Evolutionary conservation across 1,140 invertebrate species (phyloP), one percentile per base, ranked within the genome.

Genomic region (Mactra quadrangularis): DNA sequence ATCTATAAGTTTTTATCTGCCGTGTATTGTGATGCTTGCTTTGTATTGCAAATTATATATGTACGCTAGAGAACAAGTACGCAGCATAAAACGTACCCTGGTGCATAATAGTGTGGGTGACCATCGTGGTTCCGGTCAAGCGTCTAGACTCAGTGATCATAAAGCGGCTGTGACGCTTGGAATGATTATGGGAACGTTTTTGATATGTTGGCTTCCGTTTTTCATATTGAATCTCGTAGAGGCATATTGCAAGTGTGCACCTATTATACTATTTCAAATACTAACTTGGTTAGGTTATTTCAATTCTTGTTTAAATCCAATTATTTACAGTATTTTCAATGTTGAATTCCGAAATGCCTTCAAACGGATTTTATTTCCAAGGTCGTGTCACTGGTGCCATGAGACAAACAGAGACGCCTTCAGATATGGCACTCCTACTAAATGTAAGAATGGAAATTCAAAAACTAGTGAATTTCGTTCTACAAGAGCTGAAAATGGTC

Each of bases 231-330:
- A 99, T 93, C 94, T 94, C 64, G 87, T 98, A 86, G 97, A 97
- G 11, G 98, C 97, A 13, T 90, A 90, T 75, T 91, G 92, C 89
- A 89, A 88, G 33, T 93, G 93, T 89, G 89, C 91, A 55, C 93
- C 89, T n/a, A 83, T 98, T 88, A 95, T 98, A 53, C 96, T 99
- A 3, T 97, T 97, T 81, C 97, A 97, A 17, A 95, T 99, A 31
- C 97, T 99, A 47, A 99, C 98, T 45, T 99, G 99, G 99, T 95
- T 99, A 3, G 99, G 99, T 59, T 99, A 99, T 97, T 97, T 99
- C 89, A 99, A 99, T 94, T 99, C 98, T 11, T 95, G 95, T 71
- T 91, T 96, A 25, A 96, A 96, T 90, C 95, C 95, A 2, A 94
- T 96, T 74, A 96, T 96, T 76, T 96, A 96, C 89, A 91, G 89